Base-by-base conservation (phyloP, 2,888 invertebrate species). In the Nycteola revayana region DNA sequence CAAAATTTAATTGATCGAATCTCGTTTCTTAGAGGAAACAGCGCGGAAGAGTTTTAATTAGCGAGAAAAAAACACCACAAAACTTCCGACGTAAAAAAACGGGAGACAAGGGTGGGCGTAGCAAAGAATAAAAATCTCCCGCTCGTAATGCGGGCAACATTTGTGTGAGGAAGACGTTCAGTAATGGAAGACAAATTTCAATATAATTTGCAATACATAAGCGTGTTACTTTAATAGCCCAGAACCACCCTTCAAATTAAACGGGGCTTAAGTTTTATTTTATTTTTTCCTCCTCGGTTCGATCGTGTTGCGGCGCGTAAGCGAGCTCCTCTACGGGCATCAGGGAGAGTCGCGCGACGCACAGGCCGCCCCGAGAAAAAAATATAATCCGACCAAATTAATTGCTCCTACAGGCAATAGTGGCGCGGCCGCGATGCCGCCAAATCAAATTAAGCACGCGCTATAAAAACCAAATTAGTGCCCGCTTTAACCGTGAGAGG, bases 131-230 rank as follows among this genome's bases (percentile, higher is more conserved):
- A 85, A 83, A 85, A 79, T 80, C 82, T 81, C 81, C 85, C 84
- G 81, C 70, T 74, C 85, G 81, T 86, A 87, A 86, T 83, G 84
- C 87, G 87, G 87, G 82, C 83, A 86, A 86, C 88, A 88, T 88
- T 88, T 88, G 88, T 87, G 87, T 87, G 80, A 87, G 86, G 85
- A 87, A 88, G 85, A 79, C 79, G 79, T 82, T 78, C 81, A 78
- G 87, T 87, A 88, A 88, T 88, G 86, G 88, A 88, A 88, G 88
- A 88, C 88, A 88, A 88, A 88, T 88, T 88, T 89, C 89, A 88
- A 89, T 89, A 89, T 89, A 88, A 89, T 89, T 89, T 89, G 87
- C 88, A 89, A 88, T 89, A 89, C 89, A 89, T 89, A 89, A 88
- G 89, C 89, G 89, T 89, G 87, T 88, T 89, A 89, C 87, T 88